Evolutionary conservation across 2,113 vertebrate species (phyloP), one percentile per base, ranked within the genome.

Genomic region (Paraplagusia blochii): DNA sequence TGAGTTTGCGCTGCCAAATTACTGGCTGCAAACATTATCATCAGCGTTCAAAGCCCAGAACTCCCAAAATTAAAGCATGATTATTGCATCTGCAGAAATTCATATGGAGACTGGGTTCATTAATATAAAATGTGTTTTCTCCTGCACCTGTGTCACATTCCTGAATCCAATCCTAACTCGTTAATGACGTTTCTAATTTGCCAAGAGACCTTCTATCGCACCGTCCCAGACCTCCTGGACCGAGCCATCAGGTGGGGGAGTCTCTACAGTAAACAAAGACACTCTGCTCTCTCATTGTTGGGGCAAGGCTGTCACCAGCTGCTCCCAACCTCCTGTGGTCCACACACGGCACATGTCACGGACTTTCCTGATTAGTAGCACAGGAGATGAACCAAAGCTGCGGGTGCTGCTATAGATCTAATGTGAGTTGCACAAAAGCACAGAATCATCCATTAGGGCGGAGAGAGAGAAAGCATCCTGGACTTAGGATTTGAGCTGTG

Each of bases 261-360:
- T 73, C 75, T 69, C 65, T 8, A 63, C 53, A 61, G 69, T 77
- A 81, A 86, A 86, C 82, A 81, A 84, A 82, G 65, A 77, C 63
- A 44, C 38, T 46, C 55, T 82, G 67, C 83, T 83, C 22, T 29
- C 22, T 29, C 22, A 29, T 87, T 85, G 85, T 81, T 12, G 42
- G 40, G 61, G 53, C 43, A 48, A 57, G 43, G 65, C 72, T 65
- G 72, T 73, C 74, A 73, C 60, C 83, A 83, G 74, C 83, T 86
- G 82, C 74, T 80, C 67, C 63, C 51, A 53, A 63, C 53, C 65
- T 63, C 57, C 52, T 38, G 53, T 66, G 80, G 56, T 55, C 46
- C 7, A 53, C 51, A 68, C 63, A 64, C 56, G 65, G 59, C 70
- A 72, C 66, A 53, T 77, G 62, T 61, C 58, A 59, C 51, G 64